Base-by-base conservation (phyloP, 2,113 vertebrate species). In the Morone saxatilis region DNA sequence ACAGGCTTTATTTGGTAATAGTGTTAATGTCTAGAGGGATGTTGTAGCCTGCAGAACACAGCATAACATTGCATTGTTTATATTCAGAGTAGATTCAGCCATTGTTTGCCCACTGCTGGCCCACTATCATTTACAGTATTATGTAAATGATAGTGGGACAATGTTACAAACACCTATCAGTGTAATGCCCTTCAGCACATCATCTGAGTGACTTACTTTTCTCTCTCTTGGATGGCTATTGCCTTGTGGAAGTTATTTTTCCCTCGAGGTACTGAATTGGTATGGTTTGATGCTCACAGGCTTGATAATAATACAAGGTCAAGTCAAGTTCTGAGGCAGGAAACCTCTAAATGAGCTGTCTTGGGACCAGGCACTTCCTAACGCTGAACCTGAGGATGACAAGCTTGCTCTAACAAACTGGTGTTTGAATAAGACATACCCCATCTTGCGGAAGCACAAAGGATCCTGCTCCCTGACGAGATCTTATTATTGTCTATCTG, bases 281-380 rank as follows among this genome's bases (percentile, higher is more conserved):
- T 74, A 16, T 74, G 17, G 25, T 50, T 62, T 13, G 13, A n/a
- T 61, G 17, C 17, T 47, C 20, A n/a, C 31, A 62, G 20, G 10
- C 45, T 4, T 17, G 20, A 62, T 50, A 74, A 51, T 51, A 13
- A 22, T 54, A 31, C 25, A 65, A 65, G 14, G 73, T 63, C 47
- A 63, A 40, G 41, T 75, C 48, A 36, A 40, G 67, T 53, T 70
- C 68, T 41, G 31, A 14, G 48, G 31, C 48, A 50, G 36, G 68
- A 70, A 41, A 41, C 36, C 3, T 54, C 41, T 57, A 41, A 56
- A 54, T 54, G 36, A 65, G 36, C 36, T 53, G 38, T 16, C 60
- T 7, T 77, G 50, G 41, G 40, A 67, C 22, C 50, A 7, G 50
- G 4, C 60, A n/a, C 6, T 48, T 45, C 17, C 25, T 13, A 20